These are phyloP conservation scores for Uropsilus gracilis DNA, from an alignment of 2,113 vertebrate genomes.

Conservation along the genomic window DNA sequence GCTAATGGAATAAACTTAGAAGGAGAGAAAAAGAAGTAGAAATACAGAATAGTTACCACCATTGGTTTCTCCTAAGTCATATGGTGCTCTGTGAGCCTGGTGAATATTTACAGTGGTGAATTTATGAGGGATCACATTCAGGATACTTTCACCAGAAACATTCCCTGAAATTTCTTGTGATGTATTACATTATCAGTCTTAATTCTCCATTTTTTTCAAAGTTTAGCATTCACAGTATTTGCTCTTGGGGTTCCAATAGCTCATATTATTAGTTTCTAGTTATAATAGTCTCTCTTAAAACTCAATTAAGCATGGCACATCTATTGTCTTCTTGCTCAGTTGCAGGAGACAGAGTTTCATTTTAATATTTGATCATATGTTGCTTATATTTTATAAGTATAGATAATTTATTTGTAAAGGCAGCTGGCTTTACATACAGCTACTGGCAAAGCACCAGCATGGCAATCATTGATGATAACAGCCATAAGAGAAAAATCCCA, in stretches of 20 bases:
- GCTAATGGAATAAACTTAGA: neutral
- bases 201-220: neutral
- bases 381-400: constrained; percentile 13
- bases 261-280: neutral
- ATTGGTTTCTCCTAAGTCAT: neutral
- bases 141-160: neutral
- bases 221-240: neutral
- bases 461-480: neutral
- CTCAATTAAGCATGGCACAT: neutral
- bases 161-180: neutral
- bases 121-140: neutral
- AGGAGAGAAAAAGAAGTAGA: neutral
- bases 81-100: neutral
- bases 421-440: neutral
- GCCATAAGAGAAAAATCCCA: neutral
- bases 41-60: neutral
- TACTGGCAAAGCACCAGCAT: neutral
- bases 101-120: neutral
- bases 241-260: neutral
- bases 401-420: neutral
- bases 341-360: neutral
- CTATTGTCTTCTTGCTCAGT: neutral
- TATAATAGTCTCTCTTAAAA: neutral
- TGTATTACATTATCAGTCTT: neutral
- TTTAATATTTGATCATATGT: neutral